Percentiles rank a stretch among this genome's conserved stretches.
Conservation (phyloP, 2,113 vertebrate genomes). For the Brienomyrus brachyistius region DNA sequence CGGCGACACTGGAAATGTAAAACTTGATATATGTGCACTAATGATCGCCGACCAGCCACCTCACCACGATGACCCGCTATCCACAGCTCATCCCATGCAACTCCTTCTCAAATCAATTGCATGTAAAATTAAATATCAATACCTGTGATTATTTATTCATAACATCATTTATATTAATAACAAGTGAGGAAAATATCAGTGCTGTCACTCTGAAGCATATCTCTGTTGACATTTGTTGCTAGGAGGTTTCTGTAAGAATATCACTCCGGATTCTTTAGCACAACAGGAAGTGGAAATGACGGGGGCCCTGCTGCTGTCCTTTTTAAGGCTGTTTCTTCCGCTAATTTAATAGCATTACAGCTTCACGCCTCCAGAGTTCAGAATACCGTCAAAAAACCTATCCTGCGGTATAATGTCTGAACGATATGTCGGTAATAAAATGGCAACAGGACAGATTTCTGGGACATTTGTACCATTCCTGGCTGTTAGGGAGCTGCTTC, state of each 20-base stretch:
- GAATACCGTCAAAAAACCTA: not conserved
- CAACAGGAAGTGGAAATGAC: not conserved
- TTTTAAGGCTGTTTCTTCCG: not conserved
- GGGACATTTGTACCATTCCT: not conserved
- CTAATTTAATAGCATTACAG: not conserved
- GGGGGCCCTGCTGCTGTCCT: not conserved
- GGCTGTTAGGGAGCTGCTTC: not conserved
- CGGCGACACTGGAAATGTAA: constrained; percentile 23
- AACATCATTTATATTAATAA: constrained; percentile 57
- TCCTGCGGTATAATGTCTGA: not conserved
- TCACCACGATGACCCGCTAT: constrained; percentile 43
- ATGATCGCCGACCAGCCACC: constrained; percentile 39
- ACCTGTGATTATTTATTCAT: constrained; percentile 56
- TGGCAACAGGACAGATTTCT: not conserved
- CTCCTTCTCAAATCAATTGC: constrained; percentile 48
- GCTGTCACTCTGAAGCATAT: constrained; percentile 23
- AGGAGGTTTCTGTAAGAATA: not conserved
- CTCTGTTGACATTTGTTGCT: constrained; percentile 21
- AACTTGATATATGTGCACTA: constrained; percentile 50
- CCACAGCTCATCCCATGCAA: constrained; percentile 36
- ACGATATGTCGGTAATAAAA: not conserved
- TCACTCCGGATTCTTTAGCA: not conserved
- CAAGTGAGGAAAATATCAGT: constrained; percentile 21
- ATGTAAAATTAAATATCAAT: constrained; percentile 49
- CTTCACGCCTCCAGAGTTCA: not conserved